Evolutionary conservation across 2,113 vertebrate genomes (phyloP), one percentile per base, ranked within the genome.

Genomic region (Coturnix japonica): DNA sequence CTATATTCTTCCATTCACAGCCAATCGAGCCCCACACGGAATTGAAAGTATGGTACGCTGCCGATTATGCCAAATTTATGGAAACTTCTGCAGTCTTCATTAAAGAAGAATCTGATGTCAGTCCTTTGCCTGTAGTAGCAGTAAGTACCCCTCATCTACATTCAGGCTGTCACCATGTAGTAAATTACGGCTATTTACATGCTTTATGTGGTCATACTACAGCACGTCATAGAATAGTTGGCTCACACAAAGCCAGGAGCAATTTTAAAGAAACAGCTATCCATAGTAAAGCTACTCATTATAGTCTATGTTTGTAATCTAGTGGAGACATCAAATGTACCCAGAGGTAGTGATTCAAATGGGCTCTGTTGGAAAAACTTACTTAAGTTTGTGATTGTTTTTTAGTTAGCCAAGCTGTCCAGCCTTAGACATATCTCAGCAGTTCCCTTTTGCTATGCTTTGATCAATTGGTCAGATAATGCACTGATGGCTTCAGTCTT

Each of bases 21-120:
- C 87, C 88, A 59, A 43, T 80, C 51, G 78, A 96, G 65, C 92
- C 93, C 23, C 96, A 94, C 71, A 91, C 78, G 47, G 94, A 95
- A 76, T 4, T 94, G 88, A 94, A 94, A 80, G 90, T 85, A 63
- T 91, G 95, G 87, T 95, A 95, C 89, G 84, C 92, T 87, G 96
- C 88, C 30, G 95, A 87, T 84, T 94, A 91, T 43, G 73, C 86
- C 22, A 88, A 87, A 78, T 95, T 93, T 86, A 56, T 95, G 94
- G 96, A 94, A 95, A 67, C 49, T 92, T 94, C 93, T 67, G 74
- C 91, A 43, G 74, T 94, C 54, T 95, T 91, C 69, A 57, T 95
- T 89, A 92, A 94, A 85, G 82, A 95, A 82, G 94, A 95, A 65
- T 75, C 94, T 37, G 89, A 82, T 14, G 57, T 82, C 56, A 95